A percentile compares a stretch with the other conserved stretches of the same genome.
phyloP scores from a whole-genome alignment of 2,797 vertebrate genomes.

The Pseudocheirus occidentalis region DNA sequence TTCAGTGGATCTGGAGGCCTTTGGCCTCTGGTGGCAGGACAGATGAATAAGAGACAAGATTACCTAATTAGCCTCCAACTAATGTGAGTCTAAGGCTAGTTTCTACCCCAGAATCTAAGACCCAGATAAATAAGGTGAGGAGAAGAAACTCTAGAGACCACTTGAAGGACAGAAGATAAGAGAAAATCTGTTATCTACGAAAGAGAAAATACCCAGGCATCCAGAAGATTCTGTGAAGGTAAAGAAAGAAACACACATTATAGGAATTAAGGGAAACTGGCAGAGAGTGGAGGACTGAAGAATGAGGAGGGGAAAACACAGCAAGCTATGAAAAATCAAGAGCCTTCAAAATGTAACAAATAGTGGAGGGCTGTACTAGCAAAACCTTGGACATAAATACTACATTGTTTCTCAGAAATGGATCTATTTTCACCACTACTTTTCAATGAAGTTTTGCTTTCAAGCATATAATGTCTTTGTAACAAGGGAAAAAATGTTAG shows the following conservation, averaged over 20 bases:
- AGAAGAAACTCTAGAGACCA: neutral
- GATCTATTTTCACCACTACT: constrained; percentile 9
- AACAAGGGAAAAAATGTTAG: neutral
- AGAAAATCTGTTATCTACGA: neutral
- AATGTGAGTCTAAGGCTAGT: neutral
- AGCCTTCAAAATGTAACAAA: neutral
- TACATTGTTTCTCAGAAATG: constrained; percentile 32
- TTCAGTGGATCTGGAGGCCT: neutral
- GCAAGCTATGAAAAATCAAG: neutral
- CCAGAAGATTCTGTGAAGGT: neutral
- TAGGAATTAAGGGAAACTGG: neutral
- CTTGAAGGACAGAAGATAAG: neutral
- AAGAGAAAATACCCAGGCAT: neutral
- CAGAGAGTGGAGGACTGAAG: neutral
- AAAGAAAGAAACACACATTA: neutral
- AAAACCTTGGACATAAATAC: neutral
- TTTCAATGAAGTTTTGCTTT: constrained; percentile 20
- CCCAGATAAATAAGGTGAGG: neutral
- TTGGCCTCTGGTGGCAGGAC: neutral
- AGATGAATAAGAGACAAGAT: neutral
- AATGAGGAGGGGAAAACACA: neutral
- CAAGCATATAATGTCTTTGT: constrained; percentile 17
- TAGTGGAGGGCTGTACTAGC: neutral
- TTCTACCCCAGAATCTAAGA: neutral
- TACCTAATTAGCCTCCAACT: neutral